Conservation (phyloP, 2,113 vertebrate species). For the Chloropsis cyanopogon region DNA sequence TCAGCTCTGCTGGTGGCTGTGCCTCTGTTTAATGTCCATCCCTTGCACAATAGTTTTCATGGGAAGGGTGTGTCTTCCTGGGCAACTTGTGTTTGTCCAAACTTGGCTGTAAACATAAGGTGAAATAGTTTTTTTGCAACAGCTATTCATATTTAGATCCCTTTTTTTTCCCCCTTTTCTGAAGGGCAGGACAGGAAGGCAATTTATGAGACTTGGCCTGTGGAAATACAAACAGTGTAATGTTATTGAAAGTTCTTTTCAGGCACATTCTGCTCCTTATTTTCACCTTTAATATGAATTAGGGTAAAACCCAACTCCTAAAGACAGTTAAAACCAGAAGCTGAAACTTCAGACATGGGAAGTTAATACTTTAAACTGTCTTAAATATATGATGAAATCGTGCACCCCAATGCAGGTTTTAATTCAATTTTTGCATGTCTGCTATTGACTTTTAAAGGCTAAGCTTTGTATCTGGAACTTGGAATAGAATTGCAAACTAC, state of each 20-base stretch:
- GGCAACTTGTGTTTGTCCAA: background rate
- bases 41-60: slow-evolving; percentile 24
- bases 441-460: background rate
- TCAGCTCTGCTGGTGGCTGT: background rate
- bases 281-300: background rate
- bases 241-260: background rate
- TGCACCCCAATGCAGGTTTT: background rate
- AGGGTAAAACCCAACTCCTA: background rate
- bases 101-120: background rate
- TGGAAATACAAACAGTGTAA: background rate
- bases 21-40: background rate
- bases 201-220: background rate
- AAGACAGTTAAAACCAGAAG: background rate
- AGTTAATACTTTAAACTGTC: background rate
- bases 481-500: background rate
- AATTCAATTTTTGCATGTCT: background rate
- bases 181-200: background rate
- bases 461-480: background rate
- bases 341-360: background rate
- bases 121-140: background rate
- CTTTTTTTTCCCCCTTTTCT: rapidly evolving
- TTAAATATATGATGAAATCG: background rate
- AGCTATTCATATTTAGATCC: background rate
- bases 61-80: slow-evolving; percentile 8
- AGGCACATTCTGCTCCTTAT: background rate